These are phyloP conservation scores for Dexiosoma caninum DNA, from an alignment of 2,888 invertebrate species.

Conservation along the genomic window DNA sequence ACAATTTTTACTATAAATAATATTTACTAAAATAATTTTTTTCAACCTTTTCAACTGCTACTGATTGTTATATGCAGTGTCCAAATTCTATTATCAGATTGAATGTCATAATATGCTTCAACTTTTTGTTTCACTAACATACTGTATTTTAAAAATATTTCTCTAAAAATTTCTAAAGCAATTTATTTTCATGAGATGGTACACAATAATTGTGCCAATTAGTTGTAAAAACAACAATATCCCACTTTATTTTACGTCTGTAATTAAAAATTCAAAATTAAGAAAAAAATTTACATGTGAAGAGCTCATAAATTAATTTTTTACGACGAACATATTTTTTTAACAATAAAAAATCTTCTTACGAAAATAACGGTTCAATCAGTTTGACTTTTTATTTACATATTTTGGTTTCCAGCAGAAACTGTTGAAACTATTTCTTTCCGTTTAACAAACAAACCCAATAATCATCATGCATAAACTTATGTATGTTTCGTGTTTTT, in stretches of 20 bases:
- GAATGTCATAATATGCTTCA: too few relatives aligned
- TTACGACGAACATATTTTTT: slow-evolving; percentile 8
- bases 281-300: slow-evolving; percentile 9
- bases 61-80: too few relatives aligned
- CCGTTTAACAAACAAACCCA: slow-evolving; percentile 45
- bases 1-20: too few relatives aligned
- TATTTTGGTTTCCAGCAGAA: background rate
- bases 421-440: slow-evolving; percentile 22
- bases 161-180: too few relatives aligned
- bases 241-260: slow-evolving; percentile 1
- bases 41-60: too few relatives aligned
- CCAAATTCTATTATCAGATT: too few relatives aligned
- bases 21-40: too few relatives aligned
- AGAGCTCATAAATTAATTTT: slow-evolving; percentile 21
- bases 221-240: too few relatives aligned
- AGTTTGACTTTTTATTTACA: slow-evolving; percentile 28
- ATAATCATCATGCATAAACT: slow-evolving; percentile 59
- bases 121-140: too few relatives aligned
- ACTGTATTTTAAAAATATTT: too few relatives aligned
- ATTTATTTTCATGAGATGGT: too few relatives aligned
- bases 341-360: slow-evolving; percentile 50
- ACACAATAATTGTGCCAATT: too few relatives aligned
- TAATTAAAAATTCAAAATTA: background rate
- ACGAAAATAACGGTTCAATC: slow-evolving; percentile 54
- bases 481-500: slow-evolving; percentile 18